These are phyloP conservation scores for Natator depressus DNA, from an alignment of 2,113 vertebrate genomes.

Conservation along the genomic window DNA sequence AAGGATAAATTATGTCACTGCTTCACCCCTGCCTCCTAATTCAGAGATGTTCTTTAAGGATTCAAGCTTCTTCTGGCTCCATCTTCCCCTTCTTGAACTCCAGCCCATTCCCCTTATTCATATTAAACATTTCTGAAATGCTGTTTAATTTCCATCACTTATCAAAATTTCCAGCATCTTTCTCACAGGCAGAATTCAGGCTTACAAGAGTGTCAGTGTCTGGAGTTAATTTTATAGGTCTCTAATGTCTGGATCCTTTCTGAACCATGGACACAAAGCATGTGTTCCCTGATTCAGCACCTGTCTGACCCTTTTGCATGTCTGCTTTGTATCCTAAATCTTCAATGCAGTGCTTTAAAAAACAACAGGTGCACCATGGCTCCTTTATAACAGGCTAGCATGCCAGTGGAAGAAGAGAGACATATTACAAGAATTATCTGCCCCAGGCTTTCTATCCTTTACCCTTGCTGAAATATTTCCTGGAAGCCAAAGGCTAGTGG, in stretches of 20 bases:
- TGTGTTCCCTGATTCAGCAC: not conserved
- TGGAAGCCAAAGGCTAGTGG: not conserved
- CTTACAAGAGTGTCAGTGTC: conserved; percentile 4
- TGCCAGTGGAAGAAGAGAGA: not conserved
- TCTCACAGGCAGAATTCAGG: not conserved
- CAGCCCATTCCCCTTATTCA: not conserved
- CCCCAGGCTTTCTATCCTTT: not conserved
- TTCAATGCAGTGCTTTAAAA: conserved; percentile 13
- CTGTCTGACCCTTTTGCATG: not conserved
- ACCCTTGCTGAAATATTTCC: not conserved
- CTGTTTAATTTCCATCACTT: conserved; percentile 21
- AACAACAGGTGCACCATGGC: conserved; percentile 7
- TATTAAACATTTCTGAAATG: conserved; percentile 32
- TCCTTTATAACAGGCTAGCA: not conserved
- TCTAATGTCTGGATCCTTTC: conserved; percentile 36
- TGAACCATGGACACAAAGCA: conserved; percentile 3
- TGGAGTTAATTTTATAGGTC: conserved; percentile 42
- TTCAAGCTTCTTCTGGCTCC: not conserved
- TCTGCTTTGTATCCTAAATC: not conserved
- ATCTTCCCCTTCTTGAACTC: conserved; percentile 1
- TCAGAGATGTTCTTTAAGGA: not conserved
- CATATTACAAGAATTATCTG: not conserved
- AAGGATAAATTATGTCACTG: not conserved
- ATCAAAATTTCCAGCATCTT: conserved; percentile 20
- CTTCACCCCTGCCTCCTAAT: not conserved